phyloP scores from a whole-genome alignment of 2,888 invertebrate species.

The Diaprepes abbreviatus region DNA sequence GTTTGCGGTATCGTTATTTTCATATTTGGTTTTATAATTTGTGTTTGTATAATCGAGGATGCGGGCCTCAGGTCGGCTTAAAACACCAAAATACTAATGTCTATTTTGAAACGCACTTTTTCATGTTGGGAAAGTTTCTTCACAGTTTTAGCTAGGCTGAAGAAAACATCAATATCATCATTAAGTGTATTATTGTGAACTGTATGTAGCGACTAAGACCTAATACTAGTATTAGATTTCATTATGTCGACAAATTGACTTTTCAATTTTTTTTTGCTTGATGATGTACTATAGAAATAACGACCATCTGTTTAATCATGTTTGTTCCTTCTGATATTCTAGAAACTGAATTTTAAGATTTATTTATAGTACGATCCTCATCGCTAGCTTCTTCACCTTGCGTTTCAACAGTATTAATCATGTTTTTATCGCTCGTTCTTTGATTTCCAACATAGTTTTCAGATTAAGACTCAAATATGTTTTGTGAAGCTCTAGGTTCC shows the following conservation, averaged over 20 bases:
- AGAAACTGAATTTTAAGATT: neutral
- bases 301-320: no score
- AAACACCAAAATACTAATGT: neutral
- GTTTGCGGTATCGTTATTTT: neutral
- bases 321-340: no score
- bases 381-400: no score
- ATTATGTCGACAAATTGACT: no score
- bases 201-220: no score
- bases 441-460: neutral
- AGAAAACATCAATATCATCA: slow-evolving; percentile 3
- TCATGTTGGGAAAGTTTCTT: slow-evolving; percentile 3
- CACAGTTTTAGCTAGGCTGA: neutral
- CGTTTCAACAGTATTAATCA: neutral
- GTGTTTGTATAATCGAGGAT: neutral
- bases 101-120: neutral
- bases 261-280: no score
- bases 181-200: neutral
- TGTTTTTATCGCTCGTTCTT: neutral
- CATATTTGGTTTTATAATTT: neutral
- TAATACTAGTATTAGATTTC: no score
- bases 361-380: neutral
- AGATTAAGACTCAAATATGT: slow-evolving; percentile 13
- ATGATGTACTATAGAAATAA: no score
- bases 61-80: neutral
- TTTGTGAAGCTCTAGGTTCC: slow-evolving; percentile 25